Evolutionary conservation across 2,113 vertebrate species (phyloP).

Genomic region (Euleptes europaea): DNA sequence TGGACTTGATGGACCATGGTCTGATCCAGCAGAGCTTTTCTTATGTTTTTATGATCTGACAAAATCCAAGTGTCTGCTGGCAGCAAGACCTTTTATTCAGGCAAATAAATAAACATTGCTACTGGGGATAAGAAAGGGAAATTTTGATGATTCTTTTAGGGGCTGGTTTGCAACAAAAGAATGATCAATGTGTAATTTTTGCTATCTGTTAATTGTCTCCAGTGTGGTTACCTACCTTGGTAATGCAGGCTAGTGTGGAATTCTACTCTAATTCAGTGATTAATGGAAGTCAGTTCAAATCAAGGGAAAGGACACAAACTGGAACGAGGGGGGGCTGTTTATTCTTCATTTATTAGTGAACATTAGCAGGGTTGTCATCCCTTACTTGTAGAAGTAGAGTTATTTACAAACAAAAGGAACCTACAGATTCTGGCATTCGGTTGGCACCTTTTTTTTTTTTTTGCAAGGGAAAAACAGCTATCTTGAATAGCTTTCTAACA

Average conservation of each 20-base stretch:
- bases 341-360: background rate
- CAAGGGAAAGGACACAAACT: background rate
- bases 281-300: background rate
- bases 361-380: background rate
- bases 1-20: no score
- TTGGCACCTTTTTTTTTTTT: background rate
- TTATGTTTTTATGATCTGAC: background rate
- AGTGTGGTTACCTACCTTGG: background rate
- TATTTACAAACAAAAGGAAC: background rate
- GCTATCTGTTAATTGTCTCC: background rate
- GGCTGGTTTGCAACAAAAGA: no score
- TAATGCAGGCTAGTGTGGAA: background rate
- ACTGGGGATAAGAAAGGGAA: no score
- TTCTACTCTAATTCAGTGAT: no score
- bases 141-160: no score
- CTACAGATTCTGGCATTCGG: background rate
- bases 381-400: background rate
- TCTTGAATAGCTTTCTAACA: background rate
- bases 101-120: background rate
- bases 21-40: no score
- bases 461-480: background rate
- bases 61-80: background rate
- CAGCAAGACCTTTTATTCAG: background rate
- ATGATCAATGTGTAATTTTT: background rate
- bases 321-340: background rate